Conservation (phyloP, 2,113 vertebrate genomes). For the Noctilio leporinus region DNA sequence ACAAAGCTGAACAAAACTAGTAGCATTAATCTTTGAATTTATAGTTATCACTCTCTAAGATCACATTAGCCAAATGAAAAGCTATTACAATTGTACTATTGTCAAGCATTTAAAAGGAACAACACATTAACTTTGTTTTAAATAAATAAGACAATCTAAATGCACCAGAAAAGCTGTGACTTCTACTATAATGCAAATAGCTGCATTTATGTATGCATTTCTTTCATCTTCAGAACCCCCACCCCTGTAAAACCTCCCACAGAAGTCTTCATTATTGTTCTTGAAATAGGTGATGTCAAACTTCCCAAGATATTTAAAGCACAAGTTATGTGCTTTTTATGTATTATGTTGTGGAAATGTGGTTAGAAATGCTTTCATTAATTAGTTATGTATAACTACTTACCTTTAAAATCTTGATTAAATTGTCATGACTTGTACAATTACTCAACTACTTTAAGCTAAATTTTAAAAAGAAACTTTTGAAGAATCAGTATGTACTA, state of each 20-base stretch:
- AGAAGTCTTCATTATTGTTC: not conserved
- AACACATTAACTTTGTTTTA: not conserved
- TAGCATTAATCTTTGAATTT: conserved; percentile 4
- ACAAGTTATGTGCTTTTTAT: not conserved
- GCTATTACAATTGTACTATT: not conserved
- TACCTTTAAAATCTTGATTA: conserved; percentile 37
- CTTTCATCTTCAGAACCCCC: not conserved
- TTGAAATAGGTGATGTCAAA: not conserved
- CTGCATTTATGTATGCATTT: not conserved
- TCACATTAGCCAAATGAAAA: not conserved
- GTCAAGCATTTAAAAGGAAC: not conserved
- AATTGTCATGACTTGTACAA: not conserved
- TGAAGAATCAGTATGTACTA: not conserved
- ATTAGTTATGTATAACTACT: not conserved
- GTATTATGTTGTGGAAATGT: not conserved
- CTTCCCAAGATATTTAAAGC: conserved; percentile 7
- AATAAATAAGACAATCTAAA: conserved; percentile 6
- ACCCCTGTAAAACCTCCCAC: not conserved
- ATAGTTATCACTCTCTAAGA: not conserved
- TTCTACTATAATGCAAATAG: not conserved
- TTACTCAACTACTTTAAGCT: not conserved
- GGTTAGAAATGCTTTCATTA: conserved; percentile 5
- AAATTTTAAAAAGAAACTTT: not conserved
- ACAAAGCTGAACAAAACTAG: conserved; percentile 31
- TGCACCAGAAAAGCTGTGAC: not conserved